Conservation (phyloP, 2,113 vertebrate species). For the Mohoua ochrocephala region DNA sequence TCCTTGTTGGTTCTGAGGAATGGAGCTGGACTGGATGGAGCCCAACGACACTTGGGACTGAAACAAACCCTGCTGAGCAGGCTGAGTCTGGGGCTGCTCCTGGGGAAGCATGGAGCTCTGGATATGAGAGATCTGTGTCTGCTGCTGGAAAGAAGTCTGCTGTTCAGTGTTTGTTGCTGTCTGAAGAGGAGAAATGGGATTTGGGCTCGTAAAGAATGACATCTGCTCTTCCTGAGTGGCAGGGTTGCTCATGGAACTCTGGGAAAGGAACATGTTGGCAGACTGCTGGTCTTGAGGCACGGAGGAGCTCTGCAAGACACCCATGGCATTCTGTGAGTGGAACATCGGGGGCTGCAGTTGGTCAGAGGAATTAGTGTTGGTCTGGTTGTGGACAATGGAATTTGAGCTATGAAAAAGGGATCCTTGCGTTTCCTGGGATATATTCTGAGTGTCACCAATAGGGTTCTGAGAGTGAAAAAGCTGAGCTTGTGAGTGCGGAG, state of each 20-base stretch:
- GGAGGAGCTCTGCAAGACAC: constrained; percentile 81
- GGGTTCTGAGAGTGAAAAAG: constrained; percentile 87
- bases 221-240: constrained; percentile 86
- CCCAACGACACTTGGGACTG: constrained; percentile 72
- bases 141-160: constrained; percentile 83
- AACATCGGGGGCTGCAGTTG: constrained; percentile 89
- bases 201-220: constrained; percentile 82
- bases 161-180: constrained; percentile 84
- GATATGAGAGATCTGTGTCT: constrained; percentile 81
- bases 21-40: constrained; percentile 70
- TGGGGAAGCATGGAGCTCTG: constrained; percentile 83
- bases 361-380: constrained; percentile 81
- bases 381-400: constrained; percentile 81
- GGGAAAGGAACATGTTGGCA: constrained; percentile 85
- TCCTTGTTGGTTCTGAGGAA: constrained; percentile 79
- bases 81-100: constrained; percentile 75
- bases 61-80: constrained; percentile 73
- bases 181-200: constrained; percentile 82
- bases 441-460: constrained; percentile 81
- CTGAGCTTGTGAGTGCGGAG: constrained; percentile 83
- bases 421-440: constrained; percentile 75
- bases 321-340: constrained; percentile 82
- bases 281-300: constrained; percentile 86
- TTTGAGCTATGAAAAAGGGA: constrained; percentile 77
- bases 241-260: constrained; percentile 77